Evolutionary conservation across 1,140 invertebrate species (phyloP).

Genomic region (Heliconius congener): DNA sequence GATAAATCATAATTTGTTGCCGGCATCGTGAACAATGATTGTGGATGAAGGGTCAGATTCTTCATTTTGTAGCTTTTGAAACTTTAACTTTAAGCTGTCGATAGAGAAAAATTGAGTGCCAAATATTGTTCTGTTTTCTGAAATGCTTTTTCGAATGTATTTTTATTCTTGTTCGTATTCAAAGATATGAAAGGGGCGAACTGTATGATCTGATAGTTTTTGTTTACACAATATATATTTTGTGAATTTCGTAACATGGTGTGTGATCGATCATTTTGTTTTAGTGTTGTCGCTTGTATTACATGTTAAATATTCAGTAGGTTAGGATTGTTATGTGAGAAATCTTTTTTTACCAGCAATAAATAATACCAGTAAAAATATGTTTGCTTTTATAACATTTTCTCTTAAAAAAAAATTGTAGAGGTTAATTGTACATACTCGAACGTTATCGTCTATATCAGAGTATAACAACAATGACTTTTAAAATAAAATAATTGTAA

Average conservation of each 20-base stretch:
- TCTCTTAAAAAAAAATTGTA: too few species aligned
- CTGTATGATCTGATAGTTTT: neutral
- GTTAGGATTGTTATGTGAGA: neutral
- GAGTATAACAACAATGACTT: too few species aligned
- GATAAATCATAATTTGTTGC: constrained; percentile 29
- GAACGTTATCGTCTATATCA: too few species aligned
- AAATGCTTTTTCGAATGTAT: neutral
- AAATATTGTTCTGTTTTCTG: constrained; percentile 2
- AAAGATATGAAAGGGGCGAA: neutral
- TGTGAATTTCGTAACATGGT: neutral
- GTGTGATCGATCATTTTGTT: neutral
- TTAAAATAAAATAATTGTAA: too few species aligned
- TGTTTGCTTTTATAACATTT: too few species aligned
- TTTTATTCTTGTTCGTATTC: neutral
- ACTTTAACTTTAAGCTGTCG: neutral
- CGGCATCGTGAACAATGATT: constrained; percentile 15
- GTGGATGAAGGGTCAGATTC: neutral
- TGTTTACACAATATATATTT: neutral
- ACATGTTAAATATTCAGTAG: neutral
- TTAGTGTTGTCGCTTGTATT: neutral
- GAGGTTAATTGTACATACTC: too few species aligned
- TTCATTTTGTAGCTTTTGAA: neutral
- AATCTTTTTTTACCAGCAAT: neutral
- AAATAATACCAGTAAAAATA: too few species aligned
- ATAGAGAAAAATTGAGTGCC: constrained; percentile 6